Evolutionary conservation across 2,797 vertebrate species (phyloP).

Genomic region (Brotogeris chrysoptera): DNA sequence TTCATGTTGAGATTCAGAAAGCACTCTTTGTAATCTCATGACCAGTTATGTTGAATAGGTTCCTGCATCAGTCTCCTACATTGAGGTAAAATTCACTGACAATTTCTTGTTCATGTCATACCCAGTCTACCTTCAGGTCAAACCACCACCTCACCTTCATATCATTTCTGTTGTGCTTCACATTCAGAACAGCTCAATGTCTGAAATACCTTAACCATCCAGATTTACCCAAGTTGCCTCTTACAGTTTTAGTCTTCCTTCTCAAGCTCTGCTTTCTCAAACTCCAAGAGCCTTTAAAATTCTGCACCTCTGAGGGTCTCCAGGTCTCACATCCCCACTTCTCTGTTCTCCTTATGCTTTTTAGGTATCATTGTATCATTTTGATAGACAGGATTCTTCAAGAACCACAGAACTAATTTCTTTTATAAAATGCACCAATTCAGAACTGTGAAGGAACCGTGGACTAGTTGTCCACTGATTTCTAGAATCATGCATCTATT

Average conservation of each 20-base stretch:
- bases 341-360: not conserved
- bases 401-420: not conserved
- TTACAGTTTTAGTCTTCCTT: not conserved
- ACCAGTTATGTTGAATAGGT: not conserved
- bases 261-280: not conserved
- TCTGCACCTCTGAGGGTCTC: not conserved
- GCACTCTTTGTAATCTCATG: not conserved
- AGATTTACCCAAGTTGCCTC: not conserved
- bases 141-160: not conserved
- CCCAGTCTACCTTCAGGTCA: not conserved
- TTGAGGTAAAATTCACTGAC: not conserved
- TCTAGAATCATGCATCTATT: not conserved
- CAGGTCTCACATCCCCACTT: accelerated
- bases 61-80: not conserved
- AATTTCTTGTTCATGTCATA: not conserved
- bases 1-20: not conserved
- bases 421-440: not conserved
- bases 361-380: not conserved
- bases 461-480: accelerated
- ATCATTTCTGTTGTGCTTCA: not conserved
- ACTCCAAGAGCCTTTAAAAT: not conserved
- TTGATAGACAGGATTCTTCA: not conserved
- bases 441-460: not conserved
- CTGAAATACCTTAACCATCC: not conserved
- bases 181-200: not conserved